Base-by-base conservation (phyloP, 2,888 invertebrate genomes). In the Archips xylosteana region DNA sequence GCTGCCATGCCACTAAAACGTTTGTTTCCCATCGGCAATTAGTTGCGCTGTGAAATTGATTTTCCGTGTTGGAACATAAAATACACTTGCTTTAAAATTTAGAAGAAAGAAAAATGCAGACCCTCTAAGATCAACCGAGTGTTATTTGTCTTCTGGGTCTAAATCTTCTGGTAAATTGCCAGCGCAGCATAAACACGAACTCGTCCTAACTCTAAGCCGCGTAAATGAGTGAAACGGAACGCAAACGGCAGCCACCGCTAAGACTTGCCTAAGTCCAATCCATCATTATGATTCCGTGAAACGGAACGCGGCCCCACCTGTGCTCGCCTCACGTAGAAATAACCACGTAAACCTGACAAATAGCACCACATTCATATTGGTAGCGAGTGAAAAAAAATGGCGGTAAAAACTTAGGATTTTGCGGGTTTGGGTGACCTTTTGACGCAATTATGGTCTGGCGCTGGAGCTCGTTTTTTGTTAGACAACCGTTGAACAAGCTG, bases 271-370 rank as follows among this genome's bases (percentile, higher is more conserved):
- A 92, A 92, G 91, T 91, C 89, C 88, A 88, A 92, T 92, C 88
- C 84, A 88, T 92, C 92, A 92, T 92, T 92, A 92, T 90, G 89
- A 91, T 89, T 87, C 86, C 83, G 85, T 84, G 85, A 82, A 85
- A 89, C 83, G 85, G 85, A 85, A 83, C 84, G 80, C 76, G 80
- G 82, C 79, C 83, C 83, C 92, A 92, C 92, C 92, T 92, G 92
- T 86, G 87, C 87, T 78, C 84, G 74, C 73, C 83, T 79, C 82
- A 80, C 83, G 82, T 86, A 89, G 90, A 92, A 92, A 92, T 91
- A 92, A 89, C 90, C 91, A 84, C 85, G 88, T 92, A 92, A 93
- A 90, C 90, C 92, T 89, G 90, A 93, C 89, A 92, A 92, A 93
- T 92, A 85, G 91, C 85, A 88, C 87, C 88, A 89, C 92, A 93